These are phyloP conservation scores for Bostrychus sinensis DNA, from an alignment of 2,113 vertebrate genomes.

Conservation along the genomic window DNA sequence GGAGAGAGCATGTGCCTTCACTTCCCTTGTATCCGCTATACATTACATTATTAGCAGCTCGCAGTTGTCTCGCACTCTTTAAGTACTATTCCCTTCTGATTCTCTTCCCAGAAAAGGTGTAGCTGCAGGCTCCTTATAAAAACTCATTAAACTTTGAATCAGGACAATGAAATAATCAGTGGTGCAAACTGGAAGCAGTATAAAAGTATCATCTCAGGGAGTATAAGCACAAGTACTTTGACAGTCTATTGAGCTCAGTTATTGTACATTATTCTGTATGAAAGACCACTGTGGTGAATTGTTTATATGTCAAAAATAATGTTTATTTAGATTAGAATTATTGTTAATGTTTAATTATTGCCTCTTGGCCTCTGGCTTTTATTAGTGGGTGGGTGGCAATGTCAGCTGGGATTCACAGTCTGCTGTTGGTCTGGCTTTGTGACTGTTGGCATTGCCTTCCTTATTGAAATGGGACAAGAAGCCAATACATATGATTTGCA, in stretches of 20 bases:
- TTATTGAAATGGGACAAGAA: slow-evolving; percentile 38
- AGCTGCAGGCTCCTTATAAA: slow-evolving; percentile 33
- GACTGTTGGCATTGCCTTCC: slow-evolving; percentile 16
- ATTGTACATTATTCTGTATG: slow-evolving; percentile 4
- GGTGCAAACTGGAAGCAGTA: slow-evolving; percentile 22
- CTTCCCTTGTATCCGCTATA: neutral
- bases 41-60: slow-evolving; percentile 14
- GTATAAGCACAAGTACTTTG: neutral
- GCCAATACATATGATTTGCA: slow-evolving; percentile 20
- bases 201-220: slow-evolving; percentile 19
- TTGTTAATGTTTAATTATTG: slow-evolving; percentile 12
- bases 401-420: slow-evolving; percentile 19
- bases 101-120: slow-evolving; percentile 13
- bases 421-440: slow-evolving; percentile 6
- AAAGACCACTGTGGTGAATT: neutral
- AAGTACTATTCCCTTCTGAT: slow-evolving; percentile 12
- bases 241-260: neutral
- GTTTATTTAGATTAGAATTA: slow-evolving; percentile 11
- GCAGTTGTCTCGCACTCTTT: slow-evolving; percentile 4
- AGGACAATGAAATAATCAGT: slow-evolving; percentile 46
- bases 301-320: slow-evolving; percentile 2
- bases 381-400: neutral
- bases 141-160: slow-evolving; percentile 55
- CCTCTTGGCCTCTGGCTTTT: slow-evolving; percentile 13
- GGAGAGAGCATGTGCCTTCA: slow-evolving; percentile 3